Conservation (phyloP, 1,140 invertebrate genomes). For the Scaptodrosophila lebanonensis region DNA sequence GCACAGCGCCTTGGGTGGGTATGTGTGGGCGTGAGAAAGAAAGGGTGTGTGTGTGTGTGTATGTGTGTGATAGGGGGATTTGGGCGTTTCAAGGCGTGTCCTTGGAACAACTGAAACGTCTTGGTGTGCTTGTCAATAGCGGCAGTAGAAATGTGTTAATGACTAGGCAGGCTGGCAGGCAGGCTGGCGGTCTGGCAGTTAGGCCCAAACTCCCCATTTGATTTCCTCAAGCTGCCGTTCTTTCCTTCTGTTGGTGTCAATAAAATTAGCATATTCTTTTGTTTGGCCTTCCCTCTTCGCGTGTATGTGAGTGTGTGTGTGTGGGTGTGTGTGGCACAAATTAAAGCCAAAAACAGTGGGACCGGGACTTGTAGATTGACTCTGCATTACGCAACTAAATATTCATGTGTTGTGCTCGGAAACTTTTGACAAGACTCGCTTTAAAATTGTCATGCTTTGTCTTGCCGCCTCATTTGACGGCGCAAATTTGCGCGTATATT, state of each 20-base stretch:
- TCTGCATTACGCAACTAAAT: conserved; percentile 68
- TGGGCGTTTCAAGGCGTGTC: too few species aligned
- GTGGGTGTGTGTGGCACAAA: conserved; percentile 61
- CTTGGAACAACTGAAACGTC: too few species aligned
- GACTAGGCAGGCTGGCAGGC: conserved; percentile 37
- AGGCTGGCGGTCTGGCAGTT: conserved; percentile 3
- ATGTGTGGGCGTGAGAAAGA: conserved; percentile 10
- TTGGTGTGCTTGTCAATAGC: conserved; percentile 4
- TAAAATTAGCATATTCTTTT: conserved; percentile 71
- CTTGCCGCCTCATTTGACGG: neutral
- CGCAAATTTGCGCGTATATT: conserved; percentile 7
- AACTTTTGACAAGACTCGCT: conserved; percentile 22
- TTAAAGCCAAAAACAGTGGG: conserved; percentile 37
- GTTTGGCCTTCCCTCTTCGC: conserved; percentile 37
- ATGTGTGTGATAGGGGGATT: too few species aligned
- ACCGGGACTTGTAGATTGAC: conserved; percentile 10
- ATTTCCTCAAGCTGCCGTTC: conserved; percentile 54
- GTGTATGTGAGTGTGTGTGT: conserved; percentile 44
- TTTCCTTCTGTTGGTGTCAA: conserved; percentile 54
- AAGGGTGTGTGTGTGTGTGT: conserved; percentile 23
- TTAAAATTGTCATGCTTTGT: too few species aligned
- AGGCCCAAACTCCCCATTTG: conserved; percentile 32
- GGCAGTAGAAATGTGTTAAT: conserved; percentile 63
- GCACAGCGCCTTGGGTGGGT: conserved; percentile 37
- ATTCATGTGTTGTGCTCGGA: conserved; percentile 54